Conservation (phyloP, 2,113 vertebrate genomes). For the Thryonomys swinderianus region DNA sequence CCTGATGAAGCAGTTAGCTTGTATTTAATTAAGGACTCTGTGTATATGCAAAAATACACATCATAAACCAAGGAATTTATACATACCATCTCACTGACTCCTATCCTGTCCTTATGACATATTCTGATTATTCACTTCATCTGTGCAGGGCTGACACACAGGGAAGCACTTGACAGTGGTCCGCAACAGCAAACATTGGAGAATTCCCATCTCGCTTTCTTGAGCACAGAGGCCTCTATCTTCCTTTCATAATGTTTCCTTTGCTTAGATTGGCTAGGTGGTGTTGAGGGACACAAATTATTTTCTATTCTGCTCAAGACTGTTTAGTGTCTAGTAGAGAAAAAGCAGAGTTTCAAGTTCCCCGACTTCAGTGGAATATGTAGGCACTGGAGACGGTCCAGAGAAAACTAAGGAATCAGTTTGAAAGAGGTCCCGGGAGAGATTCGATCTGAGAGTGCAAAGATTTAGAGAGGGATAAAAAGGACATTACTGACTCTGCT, state of each 20-base stretch:
- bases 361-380: neutral
- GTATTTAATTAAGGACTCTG: conserved; percentile 12
- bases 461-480: conserved; percentile 38
- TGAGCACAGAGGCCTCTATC: neutral
- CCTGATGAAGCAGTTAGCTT: neutral
- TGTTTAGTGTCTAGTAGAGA: conserved; percentile 29
- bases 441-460: neutral
- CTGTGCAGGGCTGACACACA: neutral
- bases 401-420: neutral
- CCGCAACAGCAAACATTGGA: neutral
- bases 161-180: neutral
- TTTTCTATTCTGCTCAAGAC: neutral
- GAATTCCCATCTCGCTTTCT: neutral
- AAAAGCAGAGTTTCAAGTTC: neutral
- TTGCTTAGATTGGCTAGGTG: neutral
- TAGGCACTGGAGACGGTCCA: conserved; percentile 30
- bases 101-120: neutral
- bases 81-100: neutral
- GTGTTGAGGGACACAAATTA: neutral
- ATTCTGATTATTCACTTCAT: neutral
- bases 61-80: neutral
- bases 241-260: neutral
- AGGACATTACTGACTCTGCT: conserved; percentile 12
- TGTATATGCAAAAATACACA: neutral
- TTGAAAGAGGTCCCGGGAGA: conserved; percentile 16